Percentiles rank a stretch among this genome's conserved stretches.
These are phyloP conservation scores for Sphenodon punctatus DNA, from an alignment of 2,797 vertebrate genomes.

Conservation along the genomic window DNA sequence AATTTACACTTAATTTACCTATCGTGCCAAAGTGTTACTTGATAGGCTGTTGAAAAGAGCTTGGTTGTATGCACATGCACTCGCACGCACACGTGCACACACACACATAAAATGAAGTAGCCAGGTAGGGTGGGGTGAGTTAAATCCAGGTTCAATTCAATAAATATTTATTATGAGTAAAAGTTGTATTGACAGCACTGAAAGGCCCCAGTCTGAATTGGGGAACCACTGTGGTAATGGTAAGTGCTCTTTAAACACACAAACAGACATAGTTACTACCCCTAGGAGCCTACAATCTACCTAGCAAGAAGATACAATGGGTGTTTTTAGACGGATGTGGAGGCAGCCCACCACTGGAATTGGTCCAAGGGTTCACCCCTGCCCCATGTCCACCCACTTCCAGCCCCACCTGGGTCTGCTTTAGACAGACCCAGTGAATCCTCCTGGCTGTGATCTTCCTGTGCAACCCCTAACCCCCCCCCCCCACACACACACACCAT, in stretches of 20 bases:
- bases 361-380: too few species aligned
- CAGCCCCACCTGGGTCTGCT: too few species aligned
- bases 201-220: neutral
- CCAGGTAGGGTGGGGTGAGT: neutral
- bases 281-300: neutral
- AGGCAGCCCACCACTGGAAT: too few species aligned
- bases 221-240: neutral
- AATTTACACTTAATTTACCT: neutral
- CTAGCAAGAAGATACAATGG: slow-evolving; percentile 21
- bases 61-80: neutral
- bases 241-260: neutral
- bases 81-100: too few species aligned
- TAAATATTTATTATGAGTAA: neutral
- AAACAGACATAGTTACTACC: neutral
- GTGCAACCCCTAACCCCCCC: too few species aligned
- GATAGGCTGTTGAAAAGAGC: neutral
- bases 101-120: neutral
- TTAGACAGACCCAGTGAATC: too few species aligned
- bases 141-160: too few species aligned
- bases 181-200: neutral
- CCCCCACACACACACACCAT: too few species aligned
- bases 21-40: neutral
- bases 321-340: too few species aligned
- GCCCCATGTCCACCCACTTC: too few species aligned
- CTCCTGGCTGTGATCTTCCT: too few species aligned